phyloP scores from a whole-genome alignment of 2,113 vertebrate species.

The Cyrtonyx montezumae region DNA sequence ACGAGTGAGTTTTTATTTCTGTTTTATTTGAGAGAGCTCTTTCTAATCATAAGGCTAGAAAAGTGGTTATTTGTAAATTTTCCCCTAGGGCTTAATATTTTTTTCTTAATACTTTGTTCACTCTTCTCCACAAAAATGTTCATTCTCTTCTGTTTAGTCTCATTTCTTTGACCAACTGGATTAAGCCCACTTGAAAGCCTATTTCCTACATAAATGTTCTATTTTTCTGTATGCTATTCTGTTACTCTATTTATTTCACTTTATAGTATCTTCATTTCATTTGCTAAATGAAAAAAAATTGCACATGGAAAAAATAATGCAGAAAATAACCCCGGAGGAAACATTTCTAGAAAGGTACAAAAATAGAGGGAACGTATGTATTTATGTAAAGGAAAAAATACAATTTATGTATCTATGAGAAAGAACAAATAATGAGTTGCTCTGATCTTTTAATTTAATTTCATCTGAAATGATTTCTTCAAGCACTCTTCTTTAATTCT shows the following conservation, averaged over 20 bases:
- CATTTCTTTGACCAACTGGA: neutral
- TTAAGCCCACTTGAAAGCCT: neutral
- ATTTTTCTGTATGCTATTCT: neutral
- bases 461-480: neutral
- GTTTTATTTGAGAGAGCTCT: neutral
- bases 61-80: neutral
- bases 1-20: neutral
- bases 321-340: neutral
- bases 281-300: neutral
- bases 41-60: neutral
- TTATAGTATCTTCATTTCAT: neutral
- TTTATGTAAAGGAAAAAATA: neutral
- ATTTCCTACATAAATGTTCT: neutral
- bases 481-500: neutral
- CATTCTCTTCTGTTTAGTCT: neutral
- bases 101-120: neutral
- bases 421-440: neutral
- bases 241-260: neutral
- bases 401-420: neutral
- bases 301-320: neutral
- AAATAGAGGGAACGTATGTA: neutral
- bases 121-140: neutral
- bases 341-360: neutral
- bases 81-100: neutral
- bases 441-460: conserved; percentile 8